Percentiles rank a stretch among this genome's conserved stretches.
Evolutionary conservation across 2,113 vertebrate genomes (phyloP).

Genomic region (Chaetops frenatus): DNA sequence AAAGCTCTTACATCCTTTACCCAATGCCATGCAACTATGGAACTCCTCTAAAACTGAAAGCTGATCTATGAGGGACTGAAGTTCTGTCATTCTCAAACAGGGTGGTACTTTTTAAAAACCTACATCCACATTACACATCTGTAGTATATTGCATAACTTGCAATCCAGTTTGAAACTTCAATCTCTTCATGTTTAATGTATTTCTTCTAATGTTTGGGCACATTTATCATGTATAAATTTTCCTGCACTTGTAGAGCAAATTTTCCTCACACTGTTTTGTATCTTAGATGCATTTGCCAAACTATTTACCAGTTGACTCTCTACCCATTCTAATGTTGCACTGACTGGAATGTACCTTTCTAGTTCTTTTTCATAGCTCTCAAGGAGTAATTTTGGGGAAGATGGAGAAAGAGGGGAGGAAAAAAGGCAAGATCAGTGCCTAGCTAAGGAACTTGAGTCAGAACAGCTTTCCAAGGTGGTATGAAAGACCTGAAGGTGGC

Average conservation of each 20-base stretch:
- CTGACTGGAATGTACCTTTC: background rate
- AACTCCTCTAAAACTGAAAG: background rate
- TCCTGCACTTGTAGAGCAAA: background rate
- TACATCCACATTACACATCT: background rate
- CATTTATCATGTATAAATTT: background rate
- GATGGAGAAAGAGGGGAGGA: background rate
- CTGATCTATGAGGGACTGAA: background rate
- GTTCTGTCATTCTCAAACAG: background rate
- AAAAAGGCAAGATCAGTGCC: background rate
- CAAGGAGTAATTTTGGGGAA: background rate
- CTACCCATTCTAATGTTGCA: background rate
- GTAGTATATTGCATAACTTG: background rate
- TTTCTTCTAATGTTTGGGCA: background rate
- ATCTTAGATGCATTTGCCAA: background rate
- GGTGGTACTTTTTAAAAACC: background rate
- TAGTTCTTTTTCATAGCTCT: background rate
- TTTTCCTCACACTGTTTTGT: background rate
- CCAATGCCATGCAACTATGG: background rate
- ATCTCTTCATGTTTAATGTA: background rate
- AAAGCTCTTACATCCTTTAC: background rate
- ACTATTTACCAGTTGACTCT: background rate
- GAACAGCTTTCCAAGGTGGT: background rate
- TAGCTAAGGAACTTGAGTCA: background rate
- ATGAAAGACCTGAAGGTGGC: background rate
- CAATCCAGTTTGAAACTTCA: background rate